These are phyloP conservation scores for Blomia tropicalis DNA, from an alignment of 2,888 invertebrate species.

Conservation along the genomic window DNA sequence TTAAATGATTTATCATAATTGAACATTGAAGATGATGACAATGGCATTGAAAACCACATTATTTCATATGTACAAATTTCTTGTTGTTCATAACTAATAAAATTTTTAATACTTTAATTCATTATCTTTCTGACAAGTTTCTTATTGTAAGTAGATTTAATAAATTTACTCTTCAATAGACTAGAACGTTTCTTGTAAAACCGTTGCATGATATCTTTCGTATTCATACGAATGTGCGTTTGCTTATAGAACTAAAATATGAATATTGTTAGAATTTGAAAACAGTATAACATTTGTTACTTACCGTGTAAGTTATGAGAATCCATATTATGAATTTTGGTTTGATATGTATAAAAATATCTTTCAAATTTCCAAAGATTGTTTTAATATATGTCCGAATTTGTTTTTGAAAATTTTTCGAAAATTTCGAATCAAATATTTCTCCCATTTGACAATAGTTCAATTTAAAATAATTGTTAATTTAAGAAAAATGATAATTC, in stretches of 20 bases:
- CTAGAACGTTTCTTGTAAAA: not conserved
- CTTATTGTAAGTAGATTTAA: not conserved
- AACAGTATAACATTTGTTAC: not conserved
- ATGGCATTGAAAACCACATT: not conserved
- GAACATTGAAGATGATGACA: not conserved
- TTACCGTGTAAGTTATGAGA: not conserved
- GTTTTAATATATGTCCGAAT: not conserved
- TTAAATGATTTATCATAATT: not conserved
- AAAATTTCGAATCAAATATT: slow-evolving; percentile 2
- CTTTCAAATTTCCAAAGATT: not conserved
- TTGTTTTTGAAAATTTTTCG: not conserved
- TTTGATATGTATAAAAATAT: too few relatives aligned
- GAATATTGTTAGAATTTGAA: too few relatives aligned
- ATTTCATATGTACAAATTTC: not conserved
- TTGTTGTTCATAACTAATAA: not conserved
- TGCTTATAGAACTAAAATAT: too few relatives aligned
- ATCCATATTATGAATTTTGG: too few relatives aligned
- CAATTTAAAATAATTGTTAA: too few relatives aligned
- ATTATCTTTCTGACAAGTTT: not conserved
- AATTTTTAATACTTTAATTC: not conserved
- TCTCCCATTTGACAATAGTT: too few relatives aligned
- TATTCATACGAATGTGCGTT: not conserved
- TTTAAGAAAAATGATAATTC: too few relatives aligned
- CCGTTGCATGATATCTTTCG: not conserved
- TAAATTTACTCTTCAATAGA: not conserved